A percentile compares a stretch with the other conserved stretches of the same genome.
Conservation (phyloP, 1,140 invertebrate species). For the Zophobas morio region DNA sequence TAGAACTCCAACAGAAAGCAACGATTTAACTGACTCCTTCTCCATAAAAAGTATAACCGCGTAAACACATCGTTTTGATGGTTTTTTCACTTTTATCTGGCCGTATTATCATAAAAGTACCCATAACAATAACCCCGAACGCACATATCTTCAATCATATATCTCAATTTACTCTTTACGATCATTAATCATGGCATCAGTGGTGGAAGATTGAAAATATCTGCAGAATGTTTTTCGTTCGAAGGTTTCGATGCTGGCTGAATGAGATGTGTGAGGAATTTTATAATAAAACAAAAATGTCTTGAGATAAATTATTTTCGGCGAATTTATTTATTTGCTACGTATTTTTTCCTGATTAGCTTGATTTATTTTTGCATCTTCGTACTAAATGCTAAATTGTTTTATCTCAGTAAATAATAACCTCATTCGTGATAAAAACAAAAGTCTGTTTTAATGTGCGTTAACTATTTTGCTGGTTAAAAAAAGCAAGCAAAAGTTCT, state of each 20-base stretch:
- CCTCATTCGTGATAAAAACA: too few relatives aligned
- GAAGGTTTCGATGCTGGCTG: neutral
- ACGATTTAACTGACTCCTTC: neutral
- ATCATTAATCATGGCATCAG: conserved; percentile 10
- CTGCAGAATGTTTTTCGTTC: neutral
- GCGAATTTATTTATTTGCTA: neutral
- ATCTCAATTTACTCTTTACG: conserved; percentile 13
- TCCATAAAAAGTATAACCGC: conserved; percentile 3
- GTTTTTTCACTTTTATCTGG: neutral
- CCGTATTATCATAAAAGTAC: conserved; percentile 12
- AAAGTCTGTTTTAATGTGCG: too few relatives aligned
- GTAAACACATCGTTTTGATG: neutral
- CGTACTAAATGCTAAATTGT: too few relatives aligned
- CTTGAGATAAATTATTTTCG: neutral
- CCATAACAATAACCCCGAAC: conserved; percentile 5
- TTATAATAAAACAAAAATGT: neutral
- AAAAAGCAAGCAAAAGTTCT: too few relatives aligned
- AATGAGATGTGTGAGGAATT: neutral
- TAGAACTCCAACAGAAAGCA: neutral
- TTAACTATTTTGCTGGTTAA: too few relatives aligned
- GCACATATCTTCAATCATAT: conserved; percentile 16
- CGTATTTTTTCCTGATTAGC: neutral
- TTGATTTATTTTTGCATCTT: neutral
- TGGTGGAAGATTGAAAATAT: conserved; percentile 3
- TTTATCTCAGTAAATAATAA: too few relatives aligned